Percentiles rank a stretch among this genome's conserved stretches.
Conservation (phyloP, 2,797 vertebrate genomes). For the Acipenser oxyrinchus region DNA sequence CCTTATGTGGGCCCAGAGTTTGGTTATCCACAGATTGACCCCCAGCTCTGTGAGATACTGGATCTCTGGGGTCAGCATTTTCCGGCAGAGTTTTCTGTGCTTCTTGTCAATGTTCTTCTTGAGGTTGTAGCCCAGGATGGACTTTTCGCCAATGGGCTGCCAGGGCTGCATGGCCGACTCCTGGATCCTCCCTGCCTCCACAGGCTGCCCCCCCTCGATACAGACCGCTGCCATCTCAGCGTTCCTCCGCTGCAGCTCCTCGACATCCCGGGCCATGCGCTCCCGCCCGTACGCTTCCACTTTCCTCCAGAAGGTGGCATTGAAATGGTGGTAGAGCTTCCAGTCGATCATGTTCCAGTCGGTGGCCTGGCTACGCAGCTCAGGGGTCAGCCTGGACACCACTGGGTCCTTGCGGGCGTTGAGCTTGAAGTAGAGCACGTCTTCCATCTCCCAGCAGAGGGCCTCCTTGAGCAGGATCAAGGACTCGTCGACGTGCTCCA, state of each 20-base stretch:
- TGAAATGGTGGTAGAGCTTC: constrained; percentile 82
- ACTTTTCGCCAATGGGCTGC: constrained; percentile 79
- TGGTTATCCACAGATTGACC: constrained; percentile 81
- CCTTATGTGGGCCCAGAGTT: constrained; percentile 74
- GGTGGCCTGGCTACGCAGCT: constrained; percentile 66
- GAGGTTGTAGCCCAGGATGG: constrained; percentile 88
- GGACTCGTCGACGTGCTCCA: constrained; percentile 88
- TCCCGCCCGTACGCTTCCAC: constrained; percentile 71
- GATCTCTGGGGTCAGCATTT: constrained; percentile 92
- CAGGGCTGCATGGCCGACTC: constrained; percentile 76
- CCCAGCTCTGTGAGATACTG: constrained; percentile 83
- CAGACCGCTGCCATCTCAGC: constrained; percentile 75
- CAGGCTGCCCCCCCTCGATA: constrained; percentile 65
- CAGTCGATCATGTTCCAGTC: constrained; percentile 79
- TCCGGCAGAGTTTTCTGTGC: constrained; percentile 71
- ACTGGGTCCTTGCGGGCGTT: constrained; percentile 69
- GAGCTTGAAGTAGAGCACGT: constrained; percentile 83
- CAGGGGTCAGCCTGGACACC: constrained; percentile 54
- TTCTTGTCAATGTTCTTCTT: constrained; percentile 62
- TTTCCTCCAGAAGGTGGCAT: constrained; percentile 76
- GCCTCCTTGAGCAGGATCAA: constrained; percentile 83
- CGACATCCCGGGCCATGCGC: constrained; percentile 72
- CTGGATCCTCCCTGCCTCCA: constrained; percentile 68
- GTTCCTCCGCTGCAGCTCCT: constrained; percentile 63
- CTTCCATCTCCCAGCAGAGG: constrained; percentile 84